Evolutionary conservation across 1,140 invertebrate species (phyloP).

Genomic region (Eueides isabella): DNA sequence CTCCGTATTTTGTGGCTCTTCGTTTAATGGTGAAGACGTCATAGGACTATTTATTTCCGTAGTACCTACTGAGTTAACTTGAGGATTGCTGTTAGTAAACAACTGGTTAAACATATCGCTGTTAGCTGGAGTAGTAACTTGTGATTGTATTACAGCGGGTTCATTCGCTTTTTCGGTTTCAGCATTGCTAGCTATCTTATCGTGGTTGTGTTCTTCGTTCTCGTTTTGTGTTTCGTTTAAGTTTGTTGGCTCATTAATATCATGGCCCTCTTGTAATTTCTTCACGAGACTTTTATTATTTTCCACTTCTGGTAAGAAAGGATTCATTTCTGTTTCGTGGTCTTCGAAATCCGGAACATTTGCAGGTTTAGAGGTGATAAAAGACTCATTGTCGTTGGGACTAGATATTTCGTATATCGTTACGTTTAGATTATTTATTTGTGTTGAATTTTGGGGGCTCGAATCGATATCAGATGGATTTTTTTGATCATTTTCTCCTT

Average conservation of each 20-base stretch:
- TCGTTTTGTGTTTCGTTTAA: constrained; percentile 77
- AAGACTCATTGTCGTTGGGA: constrained; percentile 53
- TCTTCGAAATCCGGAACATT: constrained; percentile 65
- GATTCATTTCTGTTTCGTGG: constrained; percentile 83
- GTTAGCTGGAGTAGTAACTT: neutral
- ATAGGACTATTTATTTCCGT: constrained; percentile 27
- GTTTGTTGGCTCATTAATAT: constrained; percentile 63
- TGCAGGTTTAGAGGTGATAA: constrained; percentile 44
- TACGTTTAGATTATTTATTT: constrained; percentile 64
- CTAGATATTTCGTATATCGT: constrained; percentile 73
- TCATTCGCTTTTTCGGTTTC: constrained; percentile 26
- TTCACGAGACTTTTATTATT: constrained; percentile 83
- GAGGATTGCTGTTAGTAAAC: constrained; percentile 43
- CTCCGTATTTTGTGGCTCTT: constrained; percentile 21
- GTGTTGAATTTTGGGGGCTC: constrained; percentile 48
- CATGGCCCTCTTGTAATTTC: constrained; percentile 80
- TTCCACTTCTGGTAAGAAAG: constrained; percentile 85
- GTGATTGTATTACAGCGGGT: neutral
- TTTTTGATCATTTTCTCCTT: constrained; percentile 24
- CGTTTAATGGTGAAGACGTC: constrained; percentile 2
- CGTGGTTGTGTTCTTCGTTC: constrained; percentile 54
- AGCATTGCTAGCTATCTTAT: constrained; percentile 4
- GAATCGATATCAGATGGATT: constrained; percentile 21
- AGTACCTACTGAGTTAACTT: constrained; percentile 23
- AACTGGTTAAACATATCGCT: constrained; percentile 42